These are phyloP conservation scores for Agelas oroides DNA, from an alignment of 37 sponge, comb jelly and placozoan genomes.

Conservation along the genomic window DNA sequence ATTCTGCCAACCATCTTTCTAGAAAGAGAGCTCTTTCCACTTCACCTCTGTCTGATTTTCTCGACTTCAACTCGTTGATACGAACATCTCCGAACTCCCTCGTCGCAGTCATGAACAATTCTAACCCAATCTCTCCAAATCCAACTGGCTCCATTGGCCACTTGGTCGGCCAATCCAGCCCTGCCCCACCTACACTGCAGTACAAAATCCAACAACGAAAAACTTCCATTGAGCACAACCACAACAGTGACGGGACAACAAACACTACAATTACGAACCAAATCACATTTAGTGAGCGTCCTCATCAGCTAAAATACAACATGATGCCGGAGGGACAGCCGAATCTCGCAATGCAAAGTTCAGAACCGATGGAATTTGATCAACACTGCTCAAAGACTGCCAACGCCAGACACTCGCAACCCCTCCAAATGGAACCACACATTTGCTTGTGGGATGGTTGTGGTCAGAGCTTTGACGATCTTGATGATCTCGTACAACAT, in stretches of 20 bases:
- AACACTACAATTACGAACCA: conserved; percentile 77
- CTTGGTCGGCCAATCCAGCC: conserved; percentile 34
- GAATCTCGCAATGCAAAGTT: neutral
- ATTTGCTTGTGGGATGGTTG: conserved; percentile 84
- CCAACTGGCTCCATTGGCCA: conserved; percentile 52
- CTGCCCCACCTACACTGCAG: conserved; percentile 2
- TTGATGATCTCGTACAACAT: conserved; percentile 87
- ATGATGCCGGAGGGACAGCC: neutral
- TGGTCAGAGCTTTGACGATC: conserved; percentile 53
- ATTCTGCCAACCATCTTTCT: conserved; percentile 13
- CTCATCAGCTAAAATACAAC: neutral
- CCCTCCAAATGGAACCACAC: conserved; percentile 12
- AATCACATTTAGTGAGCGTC: conserved; percentile 56
- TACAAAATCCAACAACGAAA: conserved; percentile 44
- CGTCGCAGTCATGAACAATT: conserved; percentile 12
- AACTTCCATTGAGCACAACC: conserved; percentile 64
- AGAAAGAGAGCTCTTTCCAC: conserved; percentile 73
- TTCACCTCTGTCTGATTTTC: conserved; percentile 77
- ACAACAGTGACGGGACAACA: conserved; percentile 37
- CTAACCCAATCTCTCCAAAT: conserved; percentile 4
- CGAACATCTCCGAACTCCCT: conserved; percentile 72
- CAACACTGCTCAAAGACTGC: neutral
- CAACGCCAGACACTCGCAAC: neutral
- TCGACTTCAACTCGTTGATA: conserved; percentile 53
- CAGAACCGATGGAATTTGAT: conserved; percentile 28